Base-by-base conservation (phyloP, 2,888 invertebrate genomes). In the Melanostoma scalare region DNA sequence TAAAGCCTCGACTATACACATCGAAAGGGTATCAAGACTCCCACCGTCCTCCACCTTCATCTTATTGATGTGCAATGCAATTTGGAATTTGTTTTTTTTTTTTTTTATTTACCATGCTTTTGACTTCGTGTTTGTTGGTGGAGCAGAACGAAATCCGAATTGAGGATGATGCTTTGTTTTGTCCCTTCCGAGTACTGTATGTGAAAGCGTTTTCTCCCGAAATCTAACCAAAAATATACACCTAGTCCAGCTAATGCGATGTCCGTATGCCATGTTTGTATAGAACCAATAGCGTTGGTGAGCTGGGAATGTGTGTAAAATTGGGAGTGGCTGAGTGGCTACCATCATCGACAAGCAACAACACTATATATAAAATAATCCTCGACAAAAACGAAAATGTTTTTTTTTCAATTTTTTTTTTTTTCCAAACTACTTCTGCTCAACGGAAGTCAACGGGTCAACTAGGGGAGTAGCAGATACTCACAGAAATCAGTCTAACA, bases 301-400 rank as follows among this genome's bases (percentile, higher is more conserved):
- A 77, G 68, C 53, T 73, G 58, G 58, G 77, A 82, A 73, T 78
- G 77, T 82, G 84, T 79, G 79, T 84, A 84, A 84, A 84, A 71
- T 74, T 84, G 84, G 84, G 84, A 75, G 84, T 84, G 84, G 84
- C 84, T 84, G 79, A 71, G 67, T 75, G 38, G 78, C 74, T 61
- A 65, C 82, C 81, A 67, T 48, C 69, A 58, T 72, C 53, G 63
- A 48, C 73, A 77, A 73, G 52, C 48, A 69, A 68, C 73, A 77
- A 63, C 73, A 78, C 68, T 20, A 20, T 20, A 20, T 20, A 20
- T 20, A 20, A 20, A 46, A 74, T 71, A 84, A 71, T 69, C 74
- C 71, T 74, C 65, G 74, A 67, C 78, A 71, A 56, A 46, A 68
- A 71, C 46, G 71, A 74, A 84, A 84, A 52, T 20, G 20, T 36